These are phyloP conservation scores for Amphiprion clarkii DNA, from an alignment of 2,797 vertebrate species.

Conservation along the genomic window DNA sequence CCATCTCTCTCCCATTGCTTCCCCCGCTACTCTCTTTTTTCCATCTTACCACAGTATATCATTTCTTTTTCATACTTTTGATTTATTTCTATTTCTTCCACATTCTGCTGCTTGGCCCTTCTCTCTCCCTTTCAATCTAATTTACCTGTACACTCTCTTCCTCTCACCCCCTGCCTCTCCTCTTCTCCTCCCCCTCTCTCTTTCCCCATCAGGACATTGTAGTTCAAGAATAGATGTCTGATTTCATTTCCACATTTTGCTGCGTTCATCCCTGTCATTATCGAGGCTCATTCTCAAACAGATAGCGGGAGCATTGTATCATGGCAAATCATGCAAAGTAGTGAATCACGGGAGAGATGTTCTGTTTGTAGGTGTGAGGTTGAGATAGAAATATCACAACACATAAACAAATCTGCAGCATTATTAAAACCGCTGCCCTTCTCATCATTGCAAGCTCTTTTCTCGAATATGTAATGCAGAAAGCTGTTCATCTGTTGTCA, in stretches of 20 bases:
- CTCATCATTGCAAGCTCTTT: slow-evolving; percentile 4
- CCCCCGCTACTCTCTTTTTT: slow-evolving; percentile 17
- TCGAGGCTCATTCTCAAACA: slow-evolving; percentile 51
- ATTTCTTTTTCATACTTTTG: slow-evolving; percentile 68
- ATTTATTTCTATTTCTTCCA: slow-evolving; percentile 69
- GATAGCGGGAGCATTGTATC: slow-evolving; percentile 40
- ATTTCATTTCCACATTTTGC: slow-evolving; percentile 76
- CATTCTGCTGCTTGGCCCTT: slow-evolving; percentile 47
- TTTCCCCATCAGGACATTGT: slow-evolving; percentile 80
- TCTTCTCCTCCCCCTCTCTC: slow-evolving; percentile 54
- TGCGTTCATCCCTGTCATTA: slow-evolving; percentile 66
- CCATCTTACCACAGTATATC: slow-evolving; percentile 55
- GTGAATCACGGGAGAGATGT: slow-evolving; percentile 44
- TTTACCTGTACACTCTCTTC: slow-evolving; percentile 64
- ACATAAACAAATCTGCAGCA: slow-evolving; percentile 49
- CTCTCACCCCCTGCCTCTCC: slow-evolving; percentile 4
- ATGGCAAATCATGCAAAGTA: slow-evolving; percentile 70
- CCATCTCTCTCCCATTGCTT: slow-evolving; percentile 35
- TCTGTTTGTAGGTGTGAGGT: slow-evolving; percentile 41
- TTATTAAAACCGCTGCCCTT: slow-evolving; percentile 35
- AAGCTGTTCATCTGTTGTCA: neutral
- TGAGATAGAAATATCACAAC: slow-evolving; percentile 33
- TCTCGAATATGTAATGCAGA: slow-evolving; percentile 6
- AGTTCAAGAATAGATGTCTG: slow-evolving; percentile 75
- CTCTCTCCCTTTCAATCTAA: slow-evolving; percentile 67